These are phyloP conservation scores for Oligia latruncula DNA, from an alignment of 2,888 invertebrate genomes.

Conservation along the genomic window DNA sequence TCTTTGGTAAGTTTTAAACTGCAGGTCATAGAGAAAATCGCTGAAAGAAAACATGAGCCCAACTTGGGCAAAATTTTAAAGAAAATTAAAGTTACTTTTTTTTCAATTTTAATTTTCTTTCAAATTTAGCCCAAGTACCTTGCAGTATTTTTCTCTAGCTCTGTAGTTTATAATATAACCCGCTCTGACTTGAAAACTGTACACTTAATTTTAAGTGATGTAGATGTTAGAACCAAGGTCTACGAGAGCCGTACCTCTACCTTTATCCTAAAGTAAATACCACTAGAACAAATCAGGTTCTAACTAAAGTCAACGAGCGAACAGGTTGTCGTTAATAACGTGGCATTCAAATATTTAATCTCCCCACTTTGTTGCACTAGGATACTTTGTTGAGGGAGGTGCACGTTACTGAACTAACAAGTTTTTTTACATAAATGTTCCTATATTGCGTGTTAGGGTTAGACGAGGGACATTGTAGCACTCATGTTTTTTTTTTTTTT, in stretches of 20 bases:
- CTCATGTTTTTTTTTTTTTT: too few relatives aligned
- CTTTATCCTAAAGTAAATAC: not conserved
- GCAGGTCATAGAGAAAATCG: not conserved
- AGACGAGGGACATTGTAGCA: not conserved
- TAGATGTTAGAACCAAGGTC: not conserved
- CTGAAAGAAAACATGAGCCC: not conserved
- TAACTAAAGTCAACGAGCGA: conserved; percentile 1
- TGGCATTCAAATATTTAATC: conserved; percentile 20
- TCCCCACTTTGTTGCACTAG: not conserved
- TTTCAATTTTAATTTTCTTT: not conserved
- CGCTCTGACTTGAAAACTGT: not conserved
- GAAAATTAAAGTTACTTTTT: not conserved
- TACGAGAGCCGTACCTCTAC: not conserved
- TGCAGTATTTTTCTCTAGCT: not conserved
- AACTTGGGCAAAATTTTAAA: not conserved
- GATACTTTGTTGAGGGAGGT: not conserved
- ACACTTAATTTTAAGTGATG: not conserved
- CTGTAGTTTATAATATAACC: not conserved
- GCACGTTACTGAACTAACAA: not conserved
- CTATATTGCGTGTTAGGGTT: not conserved
- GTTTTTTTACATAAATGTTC: not conserved
- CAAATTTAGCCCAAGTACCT: not conserved
- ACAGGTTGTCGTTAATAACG: conserved; percentile 8
- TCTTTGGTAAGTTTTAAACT: not conserved
- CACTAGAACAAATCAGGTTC: not conserved